phyloP scores from a whole-genome alignment of 2,888 invertebrate species.

The Drosophila lacicola region DNA sequence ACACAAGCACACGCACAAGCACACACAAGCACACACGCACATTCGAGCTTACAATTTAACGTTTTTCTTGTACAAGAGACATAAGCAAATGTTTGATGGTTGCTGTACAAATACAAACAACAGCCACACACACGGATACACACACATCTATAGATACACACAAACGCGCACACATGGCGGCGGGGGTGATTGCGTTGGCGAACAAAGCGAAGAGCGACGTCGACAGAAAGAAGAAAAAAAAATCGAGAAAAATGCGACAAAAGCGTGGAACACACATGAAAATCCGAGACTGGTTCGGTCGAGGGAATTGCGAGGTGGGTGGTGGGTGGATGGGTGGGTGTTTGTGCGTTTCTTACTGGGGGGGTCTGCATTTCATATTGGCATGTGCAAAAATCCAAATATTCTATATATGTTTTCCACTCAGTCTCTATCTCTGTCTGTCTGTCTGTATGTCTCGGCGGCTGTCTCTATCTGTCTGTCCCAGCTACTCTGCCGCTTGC shows the following conservation, averaged over 20 bases:
- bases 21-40: slow-evolving; percentile 19
- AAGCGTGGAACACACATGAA: slow-evolving; percentile 71
- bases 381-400: slow-evolving; percentile 80
- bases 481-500: slow-evolving; percentile 24
- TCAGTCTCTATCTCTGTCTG: slow-evolving; percentile 22
- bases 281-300: slow-evolving; percentile 36
- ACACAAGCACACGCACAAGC: slow-evolving; percentile 17
- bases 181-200: slow-evolving; percentile 71
- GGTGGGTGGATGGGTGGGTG: slow-evolving; percentile 5
- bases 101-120: slow-evolving; percentile 82
- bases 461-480: slow-evolving; percentile 3
- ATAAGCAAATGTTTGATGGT: slow-evolving; percentile 81
- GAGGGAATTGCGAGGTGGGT: slow-evolving; percentile 10
- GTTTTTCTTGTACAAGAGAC: slow-evolving; percentile 58
- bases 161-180: slow-evolving; percentile 41
- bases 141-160: slow-evolving; percentile 15
- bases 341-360: slow-evolving; percentile 32
- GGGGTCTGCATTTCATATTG: slow-evolving; percentile 69
- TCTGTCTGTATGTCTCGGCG: slow-evolving; percentile 1
- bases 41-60: slow-evolving; percentile 52
- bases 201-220: slow-evolving; percentile 67
- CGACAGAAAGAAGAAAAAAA: slow-evolving; percentile 30
- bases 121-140: slow-evolving; percentile 50
- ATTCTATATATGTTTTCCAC: slow-evolving; percentile 64
- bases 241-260: slow-evolving; percentile 60